Conservation (phyloP, 2,888 invertebrate genomes). For the Venustoraphidia nigricollis region DNA sequence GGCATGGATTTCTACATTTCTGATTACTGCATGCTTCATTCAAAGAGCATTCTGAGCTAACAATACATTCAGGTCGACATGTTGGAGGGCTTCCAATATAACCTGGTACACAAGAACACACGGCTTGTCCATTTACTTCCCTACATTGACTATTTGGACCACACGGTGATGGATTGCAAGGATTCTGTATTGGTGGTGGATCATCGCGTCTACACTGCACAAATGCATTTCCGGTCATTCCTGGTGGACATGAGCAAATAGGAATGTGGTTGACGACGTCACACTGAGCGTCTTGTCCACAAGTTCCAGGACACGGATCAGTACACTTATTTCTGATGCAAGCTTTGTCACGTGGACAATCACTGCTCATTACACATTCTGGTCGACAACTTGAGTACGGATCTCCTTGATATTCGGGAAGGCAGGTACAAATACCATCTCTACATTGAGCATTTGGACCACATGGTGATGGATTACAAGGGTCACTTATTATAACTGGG, state of each 20-base stretch:
- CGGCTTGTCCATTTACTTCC: conserved; percentile 39
- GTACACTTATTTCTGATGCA: conserved; percentile 66
- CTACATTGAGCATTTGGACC: conserved; percentile 61
- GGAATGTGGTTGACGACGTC: conserved; percentile 60
- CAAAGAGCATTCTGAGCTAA: conserved; percentile 21
- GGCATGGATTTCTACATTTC: conserved; percentile 23
- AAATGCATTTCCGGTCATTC: conserved; percentile 56
- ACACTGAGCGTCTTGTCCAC: conserved; percentile 61
- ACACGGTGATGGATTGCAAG: conserved; percentile 48
- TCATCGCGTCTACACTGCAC: conserved; percentile 33
- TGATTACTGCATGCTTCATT: conserved; percentile 23
- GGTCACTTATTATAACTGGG: conserved; percentile 27
- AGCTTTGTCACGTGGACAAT: conserved; percentile 60
- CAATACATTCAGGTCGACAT: conserved; percentile 35
- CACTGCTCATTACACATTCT: conserved; percentile 64
- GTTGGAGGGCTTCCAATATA: conserved; percentile 52
- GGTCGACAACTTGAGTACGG: conserved; percentile 64
- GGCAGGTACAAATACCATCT: conserved; percentile 58
- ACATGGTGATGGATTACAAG: conserved; percentile 53
- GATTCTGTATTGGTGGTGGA: conserved; percentile 24
- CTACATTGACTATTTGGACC: conserved; percentile 50
- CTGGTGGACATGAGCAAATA: conserved; percentile 38
- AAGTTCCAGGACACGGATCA: conserved; percentile 74
- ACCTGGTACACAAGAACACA: conserved; percentile 45
- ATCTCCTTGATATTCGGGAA: conserved; percentile 62